Conservation (phyloP, 1,140 invertebrate species). For the Micrasema longulum region DNA sequence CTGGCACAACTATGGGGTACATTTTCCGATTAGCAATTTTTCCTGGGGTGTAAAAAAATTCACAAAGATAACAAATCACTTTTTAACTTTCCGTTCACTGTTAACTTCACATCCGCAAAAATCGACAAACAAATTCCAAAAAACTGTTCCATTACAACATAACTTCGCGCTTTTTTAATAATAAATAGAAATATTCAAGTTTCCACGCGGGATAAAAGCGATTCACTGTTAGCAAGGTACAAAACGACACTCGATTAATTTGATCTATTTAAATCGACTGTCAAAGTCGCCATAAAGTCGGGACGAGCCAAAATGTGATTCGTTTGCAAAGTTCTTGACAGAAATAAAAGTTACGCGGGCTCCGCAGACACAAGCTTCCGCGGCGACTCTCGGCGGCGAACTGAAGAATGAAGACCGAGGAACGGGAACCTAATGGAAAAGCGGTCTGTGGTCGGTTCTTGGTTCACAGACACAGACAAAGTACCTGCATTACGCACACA, state of each 20-base stretch:
- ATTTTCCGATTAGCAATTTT: slow-evolving; percentile 27
- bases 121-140: slow-evolving; percentile 8
- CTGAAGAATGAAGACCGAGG: slow-evolving; percentile 2
- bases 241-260: slow-evolving; percentile 7
- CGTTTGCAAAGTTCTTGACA: slow-evolving; percentile 18
- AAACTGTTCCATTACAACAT: slow-evolving; percentile 12
- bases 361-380: slow-evolving; percentile 16
- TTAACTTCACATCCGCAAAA: slow-evolving; percentile 20
- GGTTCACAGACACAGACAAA: no score
- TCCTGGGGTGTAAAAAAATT: neutral
- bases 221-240: slow-evolving; percentile 16
- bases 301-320: slow-evolving; percentile 18
- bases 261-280: slow-evolving; percentile 25
- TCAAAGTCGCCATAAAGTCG: slow-evolving; percentile 32
- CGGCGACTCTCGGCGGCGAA: slow-evolving; percentile 29
- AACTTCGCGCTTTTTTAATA: slow-evolving; percentile 5
- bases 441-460: no score
- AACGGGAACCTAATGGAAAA: no score
- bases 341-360: slow-evolving; percentile 12
- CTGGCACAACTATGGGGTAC: slow-evolving; percentile 27
- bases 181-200: slow-evolving; percentile 4
- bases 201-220: neutral
- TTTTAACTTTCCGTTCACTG: slow-evolving; percentile 7
- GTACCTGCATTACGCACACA: no score
- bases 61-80: slow-evolving; percentile 2